Evolutionary conservation across 2,797 vertebrate species (phyloP).

Genomic region (Antennarius maculatus): DNA sequence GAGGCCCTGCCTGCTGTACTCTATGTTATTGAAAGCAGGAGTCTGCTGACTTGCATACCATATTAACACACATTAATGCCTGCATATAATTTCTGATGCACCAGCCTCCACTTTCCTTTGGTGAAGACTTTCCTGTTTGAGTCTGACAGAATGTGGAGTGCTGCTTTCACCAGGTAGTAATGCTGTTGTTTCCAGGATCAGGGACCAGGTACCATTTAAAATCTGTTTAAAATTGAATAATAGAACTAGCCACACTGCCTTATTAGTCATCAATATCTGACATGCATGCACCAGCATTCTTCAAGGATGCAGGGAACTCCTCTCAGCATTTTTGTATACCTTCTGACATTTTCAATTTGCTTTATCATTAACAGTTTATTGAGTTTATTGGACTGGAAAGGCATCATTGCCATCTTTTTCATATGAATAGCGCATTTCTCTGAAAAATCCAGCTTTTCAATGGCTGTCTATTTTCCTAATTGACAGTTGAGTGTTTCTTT

Average conservation of each 20-base stretch:
- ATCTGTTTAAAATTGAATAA: constrained; percentile 63
- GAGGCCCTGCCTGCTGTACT: constrained; percentile 13
- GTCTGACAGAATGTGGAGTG: constrained; percentile 26
- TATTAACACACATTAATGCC: constrained; percentile 37
- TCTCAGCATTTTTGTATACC: constrained; percentile 61
- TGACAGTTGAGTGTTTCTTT: constrained; percentile 49
- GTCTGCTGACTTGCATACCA: constrained; percentile 12
- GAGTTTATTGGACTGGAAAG: constrained; percentile 68
- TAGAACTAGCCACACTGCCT: constrained; percentile 42
- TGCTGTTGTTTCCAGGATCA: constrained; percentile 36
- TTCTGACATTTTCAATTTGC: constrained; percentile 73
- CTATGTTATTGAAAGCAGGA: constrained; percentile 19
- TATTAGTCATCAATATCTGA: constrained; percentile 66
- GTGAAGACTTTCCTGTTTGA: constrained; percentile 3
- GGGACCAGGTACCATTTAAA: constrained; percentile 49
- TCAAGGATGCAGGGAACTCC: constrained; percentile 46
- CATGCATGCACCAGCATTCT: constrained; percentile 52
- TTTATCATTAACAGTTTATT: constrained; percentile 68
- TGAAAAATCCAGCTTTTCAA: constrained; percentile 38
- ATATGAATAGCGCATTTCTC: constrained; percentile 42
- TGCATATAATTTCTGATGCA: constrained; percentile 26
- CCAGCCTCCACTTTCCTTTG: constrained; percentile 21
- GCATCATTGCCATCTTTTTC: constrained; percentile 47
- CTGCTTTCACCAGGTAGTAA: constrained; percentile 24
- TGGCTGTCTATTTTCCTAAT: constrained; percentile 44